Evolutionary conservation across 2,113 vertebrate species (phyloP).

Genomic region (Otocyon megalotis): DNA sequence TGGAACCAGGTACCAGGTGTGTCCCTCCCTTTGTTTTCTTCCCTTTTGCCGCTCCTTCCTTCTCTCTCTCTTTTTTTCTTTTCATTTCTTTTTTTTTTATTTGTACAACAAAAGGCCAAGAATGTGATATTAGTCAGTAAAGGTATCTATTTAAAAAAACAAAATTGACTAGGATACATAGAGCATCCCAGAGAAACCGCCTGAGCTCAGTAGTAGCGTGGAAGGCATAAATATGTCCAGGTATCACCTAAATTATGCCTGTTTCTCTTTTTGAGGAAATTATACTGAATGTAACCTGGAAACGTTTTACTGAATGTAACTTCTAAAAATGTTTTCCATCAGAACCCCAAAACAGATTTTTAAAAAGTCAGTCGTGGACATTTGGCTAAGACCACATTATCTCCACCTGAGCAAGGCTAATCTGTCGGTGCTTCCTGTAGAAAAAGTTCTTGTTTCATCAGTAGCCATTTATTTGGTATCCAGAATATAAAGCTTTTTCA

Average conservation of each 20-base stretch:
- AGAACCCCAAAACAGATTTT: background rate
- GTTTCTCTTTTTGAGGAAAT: constrained; percentile 16
- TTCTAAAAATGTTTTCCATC: background rate
- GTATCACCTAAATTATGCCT: background rate
- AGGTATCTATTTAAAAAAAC: background rate
- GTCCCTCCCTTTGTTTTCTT: background rate
- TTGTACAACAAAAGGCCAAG: constrained; percentile 9
- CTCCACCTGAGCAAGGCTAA: accelerated
- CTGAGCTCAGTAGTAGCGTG: background rate
- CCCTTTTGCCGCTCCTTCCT: accelerated
- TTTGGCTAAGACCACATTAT: background rate
- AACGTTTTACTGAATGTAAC: constrained; percentile 53
- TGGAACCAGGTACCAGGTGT: background rate
- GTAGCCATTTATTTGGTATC: background rate
- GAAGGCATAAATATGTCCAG: background rate
- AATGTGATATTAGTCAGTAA: constrained; percentile 47
- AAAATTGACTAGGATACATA: background rate
- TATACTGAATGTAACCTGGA: constrained; percentile 33
- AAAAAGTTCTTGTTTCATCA: background rate
- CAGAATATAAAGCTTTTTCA: background rate
- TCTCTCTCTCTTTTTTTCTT: too few relatives aligned
- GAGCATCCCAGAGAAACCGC: background rate
- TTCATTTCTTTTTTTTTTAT: background rate
- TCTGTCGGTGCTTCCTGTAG: background rate
- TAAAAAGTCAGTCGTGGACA: background rate